Evolutionary conservation across 2,113 vertebrate genomes (phyloP).

Genomic region (Sigmodon hispidus): DNA sequence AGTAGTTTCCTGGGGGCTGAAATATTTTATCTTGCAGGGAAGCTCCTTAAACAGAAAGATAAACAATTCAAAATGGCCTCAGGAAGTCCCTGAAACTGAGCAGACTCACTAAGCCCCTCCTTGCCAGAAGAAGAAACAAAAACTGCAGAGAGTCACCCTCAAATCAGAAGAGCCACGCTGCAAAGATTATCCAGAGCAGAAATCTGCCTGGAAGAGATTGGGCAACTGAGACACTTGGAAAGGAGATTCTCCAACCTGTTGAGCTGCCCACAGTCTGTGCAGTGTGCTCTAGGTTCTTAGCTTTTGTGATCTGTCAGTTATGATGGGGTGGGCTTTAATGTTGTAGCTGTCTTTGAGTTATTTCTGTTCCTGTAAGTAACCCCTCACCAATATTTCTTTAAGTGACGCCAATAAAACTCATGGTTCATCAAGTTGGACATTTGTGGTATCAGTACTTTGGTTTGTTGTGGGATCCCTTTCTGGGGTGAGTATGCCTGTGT

Average conservation of each 20-base stretch:
- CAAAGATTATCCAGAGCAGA: neutral
- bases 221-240: no score
- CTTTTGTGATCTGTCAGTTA: neutral
- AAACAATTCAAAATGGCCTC: neutral
- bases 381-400: neutral
- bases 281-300: neutral
- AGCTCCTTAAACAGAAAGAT: neutral
- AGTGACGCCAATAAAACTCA: neutral
- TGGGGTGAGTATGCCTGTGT: no score
- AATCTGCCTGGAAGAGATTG: no score
- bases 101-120: neutral
- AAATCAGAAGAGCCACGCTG: neutral
- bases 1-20: neutral
- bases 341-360: neutral
- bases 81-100: neutral
- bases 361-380: neutral
- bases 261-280: neutral
- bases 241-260: no score
- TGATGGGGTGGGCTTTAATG: neutral
- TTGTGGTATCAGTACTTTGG: neutral
- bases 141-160: neutral
- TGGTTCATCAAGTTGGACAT: neutral
- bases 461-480: neutral
- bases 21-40: neutral
- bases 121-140: neutral